A percentile compares a stretch with the other conserved stretches of the same genome.
These are phyloP conservation scores for Drepana arcuata DNA, from an alignment of 1,140 invertebrate genomes.

Conservation along the genomic window DNA sequence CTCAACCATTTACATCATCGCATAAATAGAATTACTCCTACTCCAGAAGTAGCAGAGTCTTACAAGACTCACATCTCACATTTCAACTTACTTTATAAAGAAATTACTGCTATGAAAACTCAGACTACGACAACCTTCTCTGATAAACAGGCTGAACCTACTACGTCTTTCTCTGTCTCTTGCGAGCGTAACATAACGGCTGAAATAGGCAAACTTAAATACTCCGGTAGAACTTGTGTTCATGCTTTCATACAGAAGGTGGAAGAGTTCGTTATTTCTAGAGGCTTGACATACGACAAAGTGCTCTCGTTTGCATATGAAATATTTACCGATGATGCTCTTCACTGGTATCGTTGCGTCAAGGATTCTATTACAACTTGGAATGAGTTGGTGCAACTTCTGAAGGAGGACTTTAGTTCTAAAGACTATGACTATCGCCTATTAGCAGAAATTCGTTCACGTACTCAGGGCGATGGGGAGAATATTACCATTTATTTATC, in stretches of 20 bases:
- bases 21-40: conserved; percentile 3
- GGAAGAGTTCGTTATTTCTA: neutral
- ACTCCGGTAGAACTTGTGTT: neutral
- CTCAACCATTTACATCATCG: conserved; percentile 11
- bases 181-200: neutral
- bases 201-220: conserved; percentile 1
- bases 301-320: neutral
- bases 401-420: conserved; percentile 25
- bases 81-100: conserved; percentile 2
- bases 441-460: neutral
- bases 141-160: neutral
- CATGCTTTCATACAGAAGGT: neutral
- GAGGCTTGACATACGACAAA: conserved; percentile 1
- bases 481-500: conserved; percentile 2
- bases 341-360: neutral
- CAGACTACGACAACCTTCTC: neutral
- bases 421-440: conserved; percentile 15
- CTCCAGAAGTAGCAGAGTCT: neutral
- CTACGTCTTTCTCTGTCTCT: neutral
- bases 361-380: conserved; percentile 13
- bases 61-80: neutral
- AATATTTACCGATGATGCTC: conserved; percentile 11
- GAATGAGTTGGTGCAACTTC: conserved; percentile 13
- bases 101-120: neutral
- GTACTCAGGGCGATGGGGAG: conserved; percentile 22